A percentile compares a stretch with the other conserved stretches of the same genome.
These are phyloP conservation scores for Burhinus oedicnemus DNA, from an alignment of 2,113 vertebrate species.

Conservation along the genomic window DNA sequence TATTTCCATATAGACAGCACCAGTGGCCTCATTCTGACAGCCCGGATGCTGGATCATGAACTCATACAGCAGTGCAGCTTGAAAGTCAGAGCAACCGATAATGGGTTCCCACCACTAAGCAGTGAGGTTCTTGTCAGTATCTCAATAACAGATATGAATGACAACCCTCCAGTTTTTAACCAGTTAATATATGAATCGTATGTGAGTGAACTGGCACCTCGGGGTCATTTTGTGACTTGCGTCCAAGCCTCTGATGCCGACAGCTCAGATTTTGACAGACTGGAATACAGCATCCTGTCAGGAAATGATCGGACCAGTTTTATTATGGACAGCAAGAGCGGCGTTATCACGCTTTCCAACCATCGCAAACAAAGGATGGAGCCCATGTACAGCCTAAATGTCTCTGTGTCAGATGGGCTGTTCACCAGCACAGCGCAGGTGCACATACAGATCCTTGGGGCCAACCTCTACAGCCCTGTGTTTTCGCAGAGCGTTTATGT, in stretches of 20 bases:
- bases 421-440: slow-evolving; percentile 96
- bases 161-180: slow-evolving; percentile 94
- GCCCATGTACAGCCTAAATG: slow-evolving; percentile 89
- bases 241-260: slow-evolving; percentile 95
- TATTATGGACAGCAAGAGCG: slow-evolving; percentile 86
- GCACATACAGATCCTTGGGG: slow-evolving; percentile 87
- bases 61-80: slow-evolving; percentile 85
- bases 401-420: slow-evolving; percentile 94
- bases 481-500: slow-evolving; percentile 89
- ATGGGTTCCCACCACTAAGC: slow-evolving; percentile 90
- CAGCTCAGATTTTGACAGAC: slow-evolving; percentile 86
- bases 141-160: slow-evolving; percentile 90
- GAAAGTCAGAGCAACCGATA: slow-evolving; percentile 90
- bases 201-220: slow-evolving; percentile 91
- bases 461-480: slow-evolving; percentile 89
- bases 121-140: slow-evolving; percentile 89
- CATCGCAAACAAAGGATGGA: slow-evolving; percentile 92
- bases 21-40: slow-evolving; percentile 94
- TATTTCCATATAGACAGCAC: slow-evolving; percentile 96
- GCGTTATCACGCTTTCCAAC: slow-evolving; percentile 88
- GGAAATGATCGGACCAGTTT: slow-evolving; percentile 93
- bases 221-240: slow-evolving; percentile 94
- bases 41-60: slow-evolving; percentile 92
- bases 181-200: slow-evolving; percentile 95
- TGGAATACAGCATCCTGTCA: slow-evolving; percentile 93